Evolutionary conservation across 2,797 vertebrate genomes (phyloP).

Genomic region (Bradypodion pumilum): DNA sequence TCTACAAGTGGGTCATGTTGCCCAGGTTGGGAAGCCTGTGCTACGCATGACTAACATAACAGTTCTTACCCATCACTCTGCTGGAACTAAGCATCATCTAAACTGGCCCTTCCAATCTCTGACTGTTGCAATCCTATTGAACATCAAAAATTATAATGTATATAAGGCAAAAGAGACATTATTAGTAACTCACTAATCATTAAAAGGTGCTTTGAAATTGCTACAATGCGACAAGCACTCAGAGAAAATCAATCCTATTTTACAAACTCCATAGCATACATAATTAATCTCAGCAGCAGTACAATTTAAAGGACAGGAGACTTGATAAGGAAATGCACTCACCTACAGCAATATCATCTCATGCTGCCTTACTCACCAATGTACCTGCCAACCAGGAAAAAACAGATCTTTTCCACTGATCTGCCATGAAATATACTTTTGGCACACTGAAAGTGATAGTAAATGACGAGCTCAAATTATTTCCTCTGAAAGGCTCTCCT

Average conservation of each 20-base stretch:
- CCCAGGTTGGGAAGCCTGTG: background rate
- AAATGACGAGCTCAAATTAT: background rate
- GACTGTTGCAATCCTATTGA: background rate
- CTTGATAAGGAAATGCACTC: background rate
- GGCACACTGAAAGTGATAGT: background rate
- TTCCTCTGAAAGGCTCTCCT: background rate
- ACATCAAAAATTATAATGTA: constrained; percentile 2
- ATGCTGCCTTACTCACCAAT: background rate
- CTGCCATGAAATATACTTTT: background rate
- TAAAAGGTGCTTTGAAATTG: constrained; percentile 14
- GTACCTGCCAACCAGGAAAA: background rate
- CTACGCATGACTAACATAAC: background rate
- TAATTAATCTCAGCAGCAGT: background rate
- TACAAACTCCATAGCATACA: background rate
- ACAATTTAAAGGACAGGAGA: background rate
- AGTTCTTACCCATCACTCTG: background rate
- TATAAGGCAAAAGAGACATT: background rate
- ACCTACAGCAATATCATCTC: background rate
- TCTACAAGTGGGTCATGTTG: background rate
- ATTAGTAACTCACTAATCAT: constrained; percentile 5
- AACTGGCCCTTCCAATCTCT: background rate
- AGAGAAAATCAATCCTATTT: constrained; percentile 7
- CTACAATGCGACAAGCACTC: background rate
- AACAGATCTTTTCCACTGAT: background rate
- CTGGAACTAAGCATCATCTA: background rate